Evolutionary conservation across 2,113 vertebrate genomes (phyloP), one percentile per base, ranked within the genome.

Genomic region (Marcusenius ussheri): DNA sequence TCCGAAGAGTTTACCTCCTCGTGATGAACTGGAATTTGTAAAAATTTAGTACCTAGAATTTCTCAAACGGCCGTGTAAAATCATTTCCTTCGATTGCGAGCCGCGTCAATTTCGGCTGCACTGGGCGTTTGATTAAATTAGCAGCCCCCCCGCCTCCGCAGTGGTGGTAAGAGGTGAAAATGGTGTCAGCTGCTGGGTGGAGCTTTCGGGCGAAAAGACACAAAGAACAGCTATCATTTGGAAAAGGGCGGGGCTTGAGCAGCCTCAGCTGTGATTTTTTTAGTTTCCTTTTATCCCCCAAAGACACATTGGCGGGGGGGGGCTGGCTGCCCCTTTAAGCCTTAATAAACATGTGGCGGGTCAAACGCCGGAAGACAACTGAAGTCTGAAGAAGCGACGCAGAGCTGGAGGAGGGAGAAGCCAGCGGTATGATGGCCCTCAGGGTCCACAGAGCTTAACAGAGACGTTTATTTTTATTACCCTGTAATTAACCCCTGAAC

Each of bases 321-420:
- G 35, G 84, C n/a, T 21, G n/a, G 1, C 53, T 31, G 42, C 49
- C 17, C 53, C 83, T 87, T 70, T 90, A 66, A 90, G 62, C 31
- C 89, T 87, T 87, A 87, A 90, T 74, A 27, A 87, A 74, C 70
- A 87, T 27, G 19, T n/a, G 58, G 62, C 42, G 58, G 53, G 80
- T 85, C 70, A 80, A 31, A 77, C 91, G 91, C 92, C 92, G 93
- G 92, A 92, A 93, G 92, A 92, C 92, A 93, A 92, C 94, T 94
- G 94, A 95, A 93, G 94, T 91, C 91, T 92, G 47, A 93, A 91
- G 93, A 93, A 92, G 93, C 93, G 93, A 91, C 10, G 2, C 13
- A 0, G 17, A 10, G 42, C 46, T 80, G 87, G 91, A 91, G 92
- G 92, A 90, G 91, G 90, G 94, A 24, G 92, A 91, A 94, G 93